Evolutionary conservation across 2,113 vertebrate genomes (phyloP).

Genomic region (Physeter macrocephalus): DNA sequence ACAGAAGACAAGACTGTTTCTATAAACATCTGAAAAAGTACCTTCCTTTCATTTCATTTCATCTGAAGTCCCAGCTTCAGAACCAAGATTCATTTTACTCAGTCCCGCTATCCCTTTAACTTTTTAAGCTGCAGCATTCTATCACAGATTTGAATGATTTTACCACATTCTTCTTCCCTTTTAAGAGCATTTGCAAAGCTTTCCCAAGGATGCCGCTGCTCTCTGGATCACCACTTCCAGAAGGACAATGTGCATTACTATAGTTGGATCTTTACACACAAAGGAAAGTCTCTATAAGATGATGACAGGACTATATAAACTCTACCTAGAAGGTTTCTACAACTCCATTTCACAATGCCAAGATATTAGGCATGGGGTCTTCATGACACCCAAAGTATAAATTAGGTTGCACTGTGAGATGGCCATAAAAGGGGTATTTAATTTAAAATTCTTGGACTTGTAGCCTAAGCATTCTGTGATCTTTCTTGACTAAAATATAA

Average conservation of each 20-base stretch:
- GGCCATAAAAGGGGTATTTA: neutral
- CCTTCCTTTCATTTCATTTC: neutral
- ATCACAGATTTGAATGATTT: constrained; percentile 18
- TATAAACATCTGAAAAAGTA: neutral
- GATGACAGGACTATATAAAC: neutral
- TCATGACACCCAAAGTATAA: neutral
- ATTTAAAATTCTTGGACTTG: neutral
- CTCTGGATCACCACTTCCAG: neutral
- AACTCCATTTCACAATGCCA: neutral
- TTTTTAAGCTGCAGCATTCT: neutral
- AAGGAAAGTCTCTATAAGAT: neutral
- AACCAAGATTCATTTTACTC: constrained; percentile 39
- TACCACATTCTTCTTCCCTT: neutral
- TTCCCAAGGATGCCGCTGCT: neutral
- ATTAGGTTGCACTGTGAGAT: neutral
- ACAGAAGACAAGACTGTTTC: neutral
- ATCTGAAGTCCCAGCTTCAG: constrained; percentile 20
- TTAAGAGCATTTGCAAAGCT: neutral
- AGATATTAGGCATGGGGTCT: neutral
- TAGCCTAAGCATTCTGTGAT: neutral
- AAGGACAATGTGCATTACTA: neutral
- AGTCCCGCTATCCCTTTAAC: neutral
- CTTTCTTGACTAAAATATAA: neutral
- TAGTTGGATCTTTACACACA: neutral
- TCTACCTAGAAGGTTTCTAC: neutral